Conservation (phyloP, 2,797 vertebrate species). For the Sebastolobus altivelis region DNA sequence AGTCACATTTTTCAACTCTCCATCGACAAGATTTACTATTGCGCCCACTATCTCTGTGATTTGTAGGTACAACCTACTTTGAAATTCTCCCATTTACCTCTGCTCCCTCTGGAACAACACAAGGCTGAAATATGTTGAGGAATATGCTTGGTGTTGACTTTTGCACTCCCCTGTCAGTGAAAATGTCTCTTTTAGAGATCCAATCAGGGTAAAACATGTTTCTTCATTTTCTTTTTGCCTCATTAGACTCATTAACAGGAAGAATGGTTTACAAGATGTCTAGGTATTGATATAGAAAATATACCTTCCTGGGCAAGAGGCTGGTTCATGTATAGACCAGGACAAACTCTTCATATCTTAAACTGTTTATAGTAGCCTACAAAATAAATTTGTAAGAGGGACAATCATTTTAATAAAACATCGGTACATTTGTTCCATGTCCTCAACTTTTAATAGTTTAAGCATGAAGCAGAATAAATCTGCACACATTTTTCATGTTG, state of each 20-base stretch:
- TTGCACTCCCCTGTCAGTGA: slow-evolving; percentile 17
- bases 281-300: not conserved
- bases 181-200: not conserved
- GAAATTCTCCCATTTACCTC: slow-evolving; percentile 35
- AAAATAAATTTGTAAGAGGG: not conserved
- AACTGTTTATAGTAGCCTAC: not conserved
- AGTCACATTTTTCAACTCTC: slow-evolving; percentile 64
- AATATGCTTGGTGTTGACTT: slow-evolving; percentile 2
- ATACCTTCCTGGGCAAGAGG: not conserved
- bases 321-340: not conserved
- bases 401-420: not conserved
- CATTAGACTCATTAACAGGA: not conserved
- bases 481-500: not conserved
- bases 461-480: not conserved
- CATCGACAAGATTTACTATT: slow-evolving; percentile 67
- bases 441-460: not conserved
- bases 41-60: slow-evolving; percentile 66
- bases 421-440: not conserved
- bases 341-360: not conserved
- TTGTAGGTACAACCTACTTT: slow-evolving; percentile 65
- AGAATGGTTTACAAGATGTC: not conserved
- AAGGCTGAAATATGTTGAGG: slow-evolving; percentile 21
- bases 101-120: slow-evolving; percentile 33
- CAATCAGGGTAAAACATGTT: not conserved
- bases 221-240: not conserved